phyloP scores from a whole-genome alignment of 2,113 vertebrate species.

The Herpailurus yagouaroundi region DNA sequence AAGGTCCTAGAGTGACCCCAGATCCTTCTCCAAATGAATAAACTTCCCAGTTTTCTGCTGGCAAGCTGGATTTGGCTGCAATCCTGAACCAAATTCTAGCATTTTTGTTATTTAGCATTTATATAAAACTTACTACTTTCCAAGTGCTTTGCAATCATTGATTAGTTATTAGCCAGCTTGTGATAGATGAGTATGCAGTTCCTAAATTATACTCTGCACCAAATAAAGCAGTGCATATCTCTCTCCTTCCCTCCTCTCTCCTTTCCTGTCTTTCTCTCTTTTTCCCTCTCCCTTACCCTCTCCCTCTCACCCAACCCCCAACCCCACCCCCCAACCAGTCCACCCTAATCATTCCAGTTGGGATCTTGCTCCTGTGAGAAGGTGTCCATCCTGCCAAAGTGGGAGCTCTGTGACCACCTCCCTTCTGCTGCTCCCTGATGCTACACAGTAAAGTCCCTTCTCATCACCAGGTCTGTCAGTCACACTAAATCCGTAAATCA shows the following conservation, averaged over 20 bases:
- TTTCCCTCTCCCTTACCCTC: not conserved
- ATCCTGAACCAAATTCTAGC: constrained; percentile 12
- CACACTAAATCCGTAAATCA: not conserved
- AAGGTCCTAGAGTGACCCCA: not conserved
- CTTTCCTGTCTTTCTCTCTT: not conserved
- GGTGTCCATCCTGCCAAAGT: not conserved
- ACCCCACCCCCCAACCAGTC: not conserved
- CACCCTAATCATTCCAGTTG: not conserved
- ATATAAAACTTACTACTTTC: not conserved
- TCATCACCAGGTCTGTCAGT: not conserved
- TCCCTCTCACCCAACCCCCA: too few species aligned
- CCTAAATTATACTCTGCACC: constrained; percentile 18
- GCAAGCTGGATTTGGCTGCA: not conserved
- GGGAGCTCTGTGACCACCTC: not conserved
- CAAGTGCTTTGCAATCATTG: constrained; percentile 36
- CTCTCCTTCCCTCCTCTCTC: not conserved
- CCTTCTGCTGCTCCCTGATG: not conserved
- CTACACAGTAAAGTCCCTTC: not conserved
- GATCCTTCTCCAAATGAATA: not conserved
- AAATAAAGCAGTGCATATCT: not conserved
- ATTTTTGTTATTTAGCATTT: constrained; percentile 27
- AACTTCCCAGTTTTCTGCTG: not conserved
- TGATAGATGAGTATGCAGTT: not conserved
- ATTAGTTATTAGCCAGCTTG: constrained; percentile 14
- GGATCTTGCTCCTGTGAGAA: not conserved